phyloP scores from a whole-genome alignment of 1,140 invertebrate species.

The Cherax quadricarinatus region DNA sequence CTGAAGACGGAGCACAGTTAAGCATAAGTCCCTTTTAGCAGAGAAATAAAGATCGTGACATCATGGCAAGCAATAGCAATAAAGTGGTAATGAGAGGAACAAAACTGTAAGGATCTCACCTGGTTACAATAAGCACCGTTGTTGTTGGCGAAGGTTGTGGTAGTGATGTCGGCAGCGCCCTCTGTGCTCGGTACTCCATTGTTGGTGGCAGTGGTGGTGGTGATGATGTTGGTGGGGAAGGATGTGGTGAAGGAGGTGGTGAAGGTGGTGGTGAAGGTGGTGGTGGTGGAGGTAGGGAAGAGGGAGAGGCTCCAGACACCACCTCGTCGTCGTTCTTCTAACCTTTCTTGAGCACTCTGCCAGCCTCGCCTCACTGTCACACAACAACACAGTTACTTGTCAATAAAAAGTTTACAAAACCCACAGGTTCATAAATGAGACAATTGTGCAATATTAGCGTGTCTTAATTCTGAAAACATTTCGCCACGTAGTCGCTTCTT shows the following conservation, averaged over 20 bases:
- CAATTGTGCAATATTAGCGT: too few species aligned
- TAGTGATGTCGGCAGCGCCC: not conserved
- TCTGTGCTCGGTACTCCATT: not conserved
- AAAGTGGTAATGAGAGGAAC: not conserved
- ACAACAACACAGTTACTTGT: not conserved
- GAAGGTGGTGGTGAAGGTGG: slow-evolving; percentile 35
- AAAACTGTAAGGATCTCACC: slow-evolving; percentile 7
- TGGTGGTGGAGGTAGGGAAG: slow-evolving; percentile 47
- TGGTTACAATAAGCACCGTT: slow-evolving; percentile 49
- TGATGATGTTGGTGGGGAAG: slow-evolving; percentile 27
- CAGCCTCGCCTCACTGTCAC: slow-evolving; percentile 18
- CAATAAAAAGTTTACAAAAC: too few species aligned
- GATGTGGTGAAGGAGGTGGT: not conserved
- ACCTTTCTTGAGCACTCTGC: slow-evolving; percentile 55
- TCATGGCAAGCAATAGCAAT: too few species aligned
- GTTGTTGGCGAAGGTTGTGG: slow-evolving; percentile 7
- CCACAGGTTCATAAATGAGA: too few species aligned
- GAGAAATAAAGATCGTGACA: too few species aligned
- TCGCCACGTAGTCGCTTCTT: too few species aligned
- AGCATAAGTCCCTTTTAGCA: too few species aligned
- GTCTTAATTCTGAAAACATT: too few species aligned
- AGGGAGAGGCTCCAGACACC: slow-evolving; percentile 50
- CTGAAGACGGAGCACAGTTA: too few species aligned
- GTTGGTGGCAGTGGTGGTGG: not conserved
- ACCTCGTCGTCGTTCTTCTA: slow-evolving; percentile 53